A percentile compares a stretch with the other conserved stretches of the same genome.
Evolutionary conservation across 2,797 vertebrate species (phyloP).

Genomic region (Lophotriccus pileatus): DNA sequence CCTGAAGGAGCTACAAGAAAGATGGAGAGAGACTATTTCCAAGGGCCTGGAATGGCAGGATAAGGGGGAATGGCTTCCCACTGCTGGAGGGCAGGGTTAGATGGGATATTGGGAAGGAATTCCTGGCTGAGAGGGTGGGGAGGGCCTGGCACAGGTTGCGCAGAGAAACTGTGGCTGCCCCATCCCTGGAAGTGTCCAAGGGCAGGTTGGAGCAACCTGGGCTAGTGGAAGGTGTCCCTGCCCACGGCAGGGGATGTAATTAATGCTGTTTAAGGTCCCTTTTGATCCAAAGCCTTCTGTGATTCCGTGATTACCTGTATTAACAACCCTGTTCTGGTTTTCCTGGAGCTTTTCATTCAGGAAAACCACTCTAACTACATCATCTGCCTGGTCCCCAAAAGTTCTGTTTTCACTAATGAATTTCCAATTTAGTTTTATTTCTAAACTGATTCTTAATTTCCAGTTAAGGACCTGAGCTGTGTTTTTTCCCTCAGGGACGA

Average conservation of each 20-base stretch:
- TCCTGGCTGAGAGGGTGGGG: background rate
- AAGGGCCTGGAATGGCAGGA: background rate
- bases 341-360: background rate
- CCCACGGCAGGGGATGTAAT: background rate
- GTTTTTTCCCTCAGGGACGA: background rate
- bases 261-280: background rate
- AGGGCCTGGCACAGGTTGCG: background rate
- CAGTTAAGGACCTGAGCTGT: background rate
- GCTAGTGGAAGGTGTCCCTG: accelerated
- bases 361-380: background rate
- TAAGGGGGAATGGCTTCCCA: background rate
- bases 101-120: background rate
- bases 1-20: background rate
- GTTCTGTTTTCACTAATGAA: background rate
- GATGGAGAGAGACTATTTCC: background rate
- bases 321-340: background rate
- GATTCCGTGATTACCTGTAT: background rate
- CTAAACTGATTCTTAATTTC: background rate
- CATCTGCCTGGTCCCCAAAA: background rate
- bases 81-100: background rate
- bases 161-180: no score
- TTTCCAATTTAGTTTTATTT: background rate
- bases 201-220: accelerated
- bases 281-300: background rate
- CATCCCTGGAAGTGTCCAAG: background rate